Percentiles rank a stretch among this genome's conserved stretches.
Evolutionary conservation across 2,113 vertebrate species (phyloP).

Genomic region (Sebastes fasciatus): DNA sequence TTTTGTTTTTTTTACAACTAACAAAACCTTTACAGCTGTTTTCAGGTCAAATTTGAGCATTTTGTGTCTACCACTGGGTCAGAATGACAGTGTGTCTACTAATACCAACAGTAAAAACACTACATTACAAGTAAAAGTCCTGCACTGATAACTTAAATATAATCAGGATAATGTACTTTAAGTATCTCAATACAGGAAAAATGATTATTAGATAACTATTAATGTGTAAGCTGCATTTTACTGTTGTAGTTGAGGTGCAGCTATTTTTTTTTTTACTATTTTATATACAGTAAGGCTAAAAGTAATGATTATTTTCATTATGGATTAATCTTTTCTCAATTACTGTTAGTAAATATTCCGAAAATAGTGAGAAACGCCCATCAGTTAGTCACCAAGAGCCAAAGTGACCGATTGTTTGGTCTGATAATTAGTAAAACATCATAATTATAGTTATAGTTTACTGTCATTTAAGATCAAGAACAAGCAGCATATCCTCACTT

Average conservation of each 20-base stretch:
- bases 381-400: neutral
- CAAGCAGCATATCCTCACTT: neutral
- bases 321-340: neutral
- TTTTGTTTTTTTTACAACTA: too few species aligned
- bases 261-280: neutral
- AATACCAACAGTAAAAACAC: neutral
- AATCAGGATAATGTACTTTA: neutral
- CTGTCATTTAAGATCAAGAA: neutral
- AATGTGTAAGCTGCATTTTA: too few species aligned
- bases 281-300: neutral
- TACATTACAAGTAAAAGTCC: neutral
- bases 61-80: neutral
- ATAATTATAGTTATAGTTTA: neutral
- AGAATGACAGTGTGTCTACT: neutral
- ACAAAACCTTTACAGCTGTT: too few species aligned
- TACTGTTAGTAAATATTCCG: neutral
- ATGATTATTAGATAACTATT: neutral
- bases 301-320: neutral
- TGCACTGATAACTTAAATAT: neutral
- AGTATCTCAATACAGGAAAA: neutral
- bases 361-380: neutral
- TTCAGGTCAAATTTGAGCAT: too few species aligned
- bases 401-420: neutral
- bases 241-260: neutral
- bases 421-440: neutral